Conservation (phyloP, 92 coral and sea anemone species). For the Umimayanthus chanpuru region DNA sequence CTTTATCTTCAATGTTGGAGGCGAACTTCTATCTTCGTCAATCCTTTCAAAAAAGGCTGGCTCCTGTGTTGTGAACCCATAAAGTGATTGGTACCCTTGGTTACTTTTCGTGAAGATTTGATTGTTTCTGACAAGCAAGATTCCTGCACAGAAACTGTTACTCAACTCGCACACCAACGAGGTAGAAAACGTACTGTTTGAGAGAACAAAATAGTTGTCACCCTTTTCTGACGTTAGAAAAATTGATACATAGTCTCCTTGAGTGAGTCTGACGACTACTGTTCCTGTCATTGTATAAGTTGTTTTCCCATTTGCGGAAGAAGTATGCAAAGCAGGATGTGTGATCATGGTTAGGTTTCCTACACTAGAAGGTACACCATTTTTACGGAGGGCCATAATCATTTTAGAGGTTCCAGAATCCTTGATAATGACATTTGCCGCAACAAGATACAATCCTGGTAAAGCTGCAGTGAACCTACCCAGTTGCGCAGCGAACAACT, state of each 20-base stretch:
- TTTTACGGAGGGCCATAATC: slow-evolving; percentile 3
- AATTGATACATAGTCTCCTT: slow-evolving; percentile 4
- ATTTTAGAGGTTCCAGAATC: slow-evolving; percentile 18
- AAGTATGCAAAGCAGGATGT: slow-evolving; percentile 1
- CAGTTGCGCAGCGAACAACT: neutral
- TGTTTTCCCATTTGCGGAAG: neutral
- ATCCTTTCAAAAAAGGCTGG: slow-evolving; percentile 33
- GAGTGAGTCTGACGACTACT: neutral
- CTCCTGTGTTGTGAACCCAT: neutral
- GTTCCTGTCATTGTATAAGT: slow-evolving; percentile 18
- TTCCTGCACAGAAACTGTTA: slow-evolving; percentile 31
- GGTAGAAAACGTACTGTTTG: slow-evolving; percentile 26
- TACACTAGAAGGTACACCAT: neutral
- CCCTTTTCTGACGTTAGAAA: slow-evolving; percentile 4
- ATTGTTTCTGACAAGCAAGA: neutral
- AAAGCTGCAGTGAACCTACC: neutral
- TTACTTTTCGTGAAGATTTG: neutral
- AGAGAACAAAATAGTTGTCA: neutral
- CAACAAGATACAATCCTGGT: slow-evolving; percentile 13
- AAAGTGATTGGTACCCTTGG: neutral
- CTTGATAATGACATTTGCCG: slow-evolving; percentile 10
- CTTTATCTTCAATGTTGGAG: neutral
- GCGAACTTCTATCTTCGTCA: neutral
- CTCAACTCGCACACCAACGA: slow-evolving; percentile 3
- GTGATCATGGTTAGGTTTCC: slow-evolving; percentile 8